Percentiles rank a stretch among this genome's conserved stretches.
phyloP scores from a whole-genome alignment of 2,888 invertebrate genomes.

The Sphecodes monilicornis region DNA sequence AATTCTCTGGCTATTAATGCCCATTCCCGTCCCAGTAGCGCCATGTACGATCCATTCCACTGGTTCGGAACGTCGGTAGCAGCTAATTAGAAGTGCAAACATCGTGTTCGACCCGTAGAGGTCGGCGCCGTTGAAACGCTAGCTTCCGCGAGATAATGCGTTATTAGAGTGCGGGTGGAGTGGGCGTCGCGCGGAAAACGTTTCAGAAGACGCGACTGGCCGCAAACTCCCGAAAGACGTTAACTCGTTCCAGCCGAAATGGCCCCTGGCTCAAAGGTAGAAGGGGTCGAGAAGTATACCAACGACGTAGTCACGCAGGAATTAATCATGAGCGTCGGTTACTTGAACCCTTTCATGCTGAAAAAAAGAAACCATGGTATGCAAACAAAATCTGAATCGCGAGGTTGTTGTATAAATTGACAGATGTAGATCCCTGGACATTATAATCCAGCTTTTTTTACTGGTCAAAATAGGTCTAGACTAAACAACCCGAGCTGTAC shows the following conservation, averaged over 20 bases:
- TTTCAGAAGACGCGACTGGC: conserved; percentile 40
- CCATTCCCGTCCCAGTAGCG: background rate
- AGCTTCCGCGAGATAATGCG: conserved; percentile 40
- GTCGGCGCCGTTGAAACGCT: background rate
- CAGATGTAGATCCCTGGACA: too few relatives aligned
- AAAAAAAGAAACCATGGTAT: background rate
- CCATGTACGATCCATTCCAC: background rate
- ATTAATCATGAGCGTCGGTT: background rate
- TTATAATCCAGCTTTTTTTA: too few relatives aligned
- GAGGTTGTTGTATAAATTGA: background rate
- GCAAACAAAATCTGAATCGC: background rate
- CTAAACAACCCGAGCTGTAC: too few relatives aligned
- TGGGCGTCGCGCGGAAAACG: conserved; percentile 17
- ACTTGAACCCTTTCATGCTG: background rate
- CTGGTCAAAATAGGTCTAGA: too few relatives aligned
- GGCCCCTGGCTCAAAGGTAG: conserved; percentile 9
- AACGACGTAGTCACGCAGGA: background rate
- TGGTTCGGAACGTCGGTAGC: conserved; percentile 26
- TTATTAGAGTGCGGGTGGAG: conserved; percentile 30
- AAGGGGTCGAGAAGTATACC: background rate
- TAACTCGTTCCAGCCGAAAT: conserved; percentile 64
- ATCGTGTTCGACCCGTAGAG: conserved; percentile 30
- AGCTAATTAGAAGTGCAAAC: conserved; percentile 35
- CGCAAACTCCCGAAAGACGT: conserved; percentile 63
- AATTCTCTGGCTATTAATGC: background rate